A percentile compares a stretch with the other conserved stretches of the same genome.
Evolutionary conservation across 2,797 vertebrate species (phyloP).

Genomic region (Stomatorhinus walkeri): DNA sequence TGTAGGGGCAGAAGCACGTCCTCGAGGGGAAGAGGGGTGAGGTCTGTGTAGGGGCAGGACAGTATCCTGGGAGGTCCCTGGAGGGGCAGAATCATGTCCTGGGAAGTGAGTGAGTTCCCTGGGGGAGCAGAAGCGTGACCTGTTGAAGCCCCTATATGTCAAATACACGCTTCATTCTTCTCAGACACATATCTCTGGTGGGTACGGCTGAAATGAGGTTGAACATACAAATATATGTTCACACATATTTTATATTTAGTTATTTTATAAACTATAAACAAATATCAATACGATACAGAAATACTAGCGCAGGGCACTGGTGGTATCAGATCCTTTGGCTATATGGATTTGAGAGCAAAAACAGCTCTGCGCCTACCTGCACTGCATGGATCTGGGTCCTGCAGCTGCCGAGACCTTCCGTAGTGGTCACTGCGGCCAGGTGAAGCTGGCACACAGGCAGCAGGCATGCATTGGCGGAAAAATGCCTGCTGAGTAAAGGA

Average conservation of each 20-base stretch:
- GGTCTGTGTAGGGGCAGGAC: too few species aligned
- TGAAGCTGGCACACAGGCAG: constrained; percentile 70
- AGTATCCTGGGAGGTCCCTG: too few species aligned
- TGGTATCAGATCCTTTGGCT: neutral
- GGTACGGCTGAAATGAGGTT: neutral
- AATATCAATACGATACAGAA: neutral
- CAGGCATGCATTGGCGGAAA: constrained; percentile 64
- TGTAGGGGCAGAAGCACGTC: too few species aligned
- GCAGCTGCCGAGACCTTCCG: constrained; percentile 74
- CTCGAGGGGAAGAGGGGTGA: too few species aligned
- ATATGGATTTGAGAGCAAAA: neutral
- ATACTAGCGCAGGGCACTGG: neutral
- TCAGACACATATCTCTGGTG: neutral
- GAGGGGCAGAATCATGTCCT: neutral
- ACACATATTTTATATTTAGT: neutral
- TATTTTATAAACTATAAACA: neutral
- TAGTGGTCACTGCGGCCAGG: constrained; percentile 68
- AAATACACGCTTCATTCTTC: neutral
- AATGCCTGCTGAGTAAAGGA: constrained; percentile 60
- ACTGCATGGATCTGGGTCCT: constrained; percentile 69
- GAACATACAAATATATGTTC: neutral
- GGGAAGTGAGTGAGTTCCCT: neutral
- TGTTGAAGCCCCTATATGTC: neutral
- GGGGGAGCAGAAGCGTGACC: neutral
- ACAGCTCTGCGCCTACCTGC: constrained; percentile 53